Evolutionary conservation across 92 coral and sea anemone genomes (phyloP), one percentile per base, ranked within the genome.

Genomic region (Epizoanthus fatuus): DNA sequence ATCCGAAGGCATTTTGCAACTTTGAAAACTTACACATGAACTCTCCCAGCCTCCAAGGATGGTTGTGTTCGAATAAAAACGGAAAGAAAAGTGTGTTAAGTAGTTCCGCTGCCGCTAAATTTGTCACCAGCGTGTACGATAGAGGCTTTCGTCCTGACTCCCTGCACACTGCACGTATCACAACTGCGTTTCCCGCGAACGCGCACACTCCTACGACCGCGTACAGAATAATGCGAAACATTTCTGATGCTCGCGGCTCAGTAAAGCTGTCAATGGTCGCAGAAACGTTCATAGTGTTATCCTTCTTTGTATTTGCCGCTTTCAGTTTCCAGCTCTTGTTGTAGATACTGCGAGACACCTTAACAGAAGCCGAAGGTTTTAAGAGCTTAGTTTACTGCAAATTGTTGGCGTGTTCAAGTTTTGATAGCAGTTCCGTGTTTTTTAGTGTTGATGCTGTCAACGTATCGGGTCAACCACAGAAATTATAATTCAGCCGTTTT

Each of bases 1-100:
- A 12, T 3, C 74, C 74, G 19, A 45, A 40, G n/a, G 74, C 19
- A 45, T 40, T 69, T 44, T 69, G 74, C 56, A 69, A 38, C 10
- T 52, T 52, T 13, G 74, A 13, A 69, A 69, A 45, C 53, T 69
- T 69, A 22, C 74, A 69, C 74, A 69, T 69, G 45, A 69, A 69
- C 5, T 10, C 12, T 12, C 74, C 74, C 52, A 69, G 44, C 54
- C 19, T 69, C 74, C 74, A 69, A 7, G 74, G 29, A 12, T 42
- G 29, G 19, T 69, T 51, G 35, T 39, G n/a, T 29, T 69, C 55
- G 56, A 69, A 69, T 7, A 40, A 9, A 69, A 69, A 69, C 13
- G 74, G 74, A 25, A 69, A 69, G 54, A 69, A 69, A 45, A 69
- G 55, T 5, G 55, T 69, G 74, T 13, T 42, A 5, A 69, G 16